Percentiles rank a stretch among this genome's conserved stretches.
phyloP scores from a whole-genome alignment of 2,888 invertebrate genomes.

The Tuta absoluta region DNA sequence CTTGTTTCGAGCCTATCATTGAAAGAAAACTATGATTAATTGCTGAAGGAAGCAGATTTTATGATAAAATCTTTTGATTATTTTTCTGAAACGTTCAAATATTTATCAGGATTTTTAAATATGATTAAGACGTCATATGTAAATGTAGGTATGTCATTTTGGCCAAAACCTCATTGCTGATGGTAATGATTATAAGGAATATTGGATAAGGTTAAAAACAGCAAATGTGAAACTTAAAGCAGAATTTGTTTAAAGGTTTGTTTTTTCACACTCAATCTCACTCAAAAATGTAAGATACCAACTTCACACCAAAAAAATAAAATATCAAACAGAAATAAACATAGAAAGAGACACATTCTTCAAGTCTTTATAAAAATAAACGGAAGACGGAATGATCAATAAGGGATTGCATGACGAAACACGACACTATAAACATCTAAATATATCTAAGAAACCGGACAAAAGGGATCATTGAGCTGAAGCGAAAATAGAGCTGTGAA shows the following conservation, averaged over 20 bases:
- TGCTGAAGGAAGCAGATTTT: background rate
- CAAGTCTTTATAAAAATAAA: slow-evolving; percentile 33
- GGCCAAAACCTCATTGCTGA: too few species aligned
- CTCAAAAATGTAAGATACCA: background rate
- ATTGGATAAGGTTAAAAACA: too few species aligned
- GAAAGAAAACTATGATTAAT: slow-evolving; percentile 6
- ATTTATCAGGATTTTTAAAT: too few species aligned
- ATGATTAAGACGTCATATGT: too few species aligned
- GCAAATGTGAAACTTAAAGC: too few species aligned
- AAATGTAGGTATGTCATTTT: too few species aligned
- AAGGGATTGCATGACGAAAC: slow-evolving; percentile 25
- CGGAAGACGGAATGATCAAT: slow-evolving; percentile 27
- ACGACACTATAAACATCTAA: slow-evolving; percentile 27
- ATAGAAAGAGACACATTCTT: slow-evolving; percentile 19
- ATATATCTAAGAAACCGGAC: slow-evolving; percentile 21
- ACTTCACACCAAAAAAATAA: slow-evolving; percentile 4
- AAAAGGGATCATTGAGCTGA: slow-evolving; percentile 20
- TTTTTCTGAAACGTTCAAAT: too few species aligned
- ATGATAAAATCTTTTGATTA: background rate
- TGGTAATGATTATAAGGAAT: too few species aligned
- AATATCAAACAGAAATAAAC: slow-evolving; percentile 21
- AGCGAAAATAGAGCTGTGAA: background rate
- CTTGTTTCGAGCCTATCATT: slow-evolving; percentile 15
- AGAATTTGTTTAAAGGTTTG: too few species aligned
- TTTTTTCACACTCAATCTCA: background rate